A percentile compares a stretch with the other conserved stretches of the same genome.
These are phyloP conservation scores for Marcusenius ussheri DNA, from an alignment of 2,113 vertebrate genomes.

Conservation along the genomic window DNA sequence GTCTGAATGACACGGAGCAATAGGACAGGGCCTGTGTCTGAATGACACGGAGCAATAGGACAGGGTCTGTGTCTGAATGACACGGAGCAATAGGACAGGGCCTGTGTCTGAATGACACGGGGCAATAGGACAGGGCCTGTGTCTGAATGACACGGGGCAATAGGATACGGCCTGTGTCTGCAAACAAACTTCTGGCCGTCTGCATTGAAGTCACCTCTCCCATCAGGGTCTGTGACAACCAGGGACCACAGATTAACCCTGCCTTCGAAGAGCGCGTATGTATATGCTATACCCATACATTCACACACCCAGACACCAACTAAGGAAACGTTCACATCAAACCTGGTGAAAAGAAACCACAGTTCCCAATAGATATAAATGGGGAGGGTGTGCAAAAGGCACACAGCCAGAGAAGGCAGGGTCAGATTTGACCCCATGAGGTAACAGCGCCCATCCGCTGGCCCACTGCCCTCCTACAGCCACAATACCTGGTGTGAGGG, in stretches of 20 bases:
- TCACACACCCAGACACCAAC: neutral
- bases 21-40: no score
- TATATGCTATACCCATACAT: neutral
- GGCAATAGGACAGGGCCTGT: no score
- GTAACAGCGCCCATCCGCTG: neutral
- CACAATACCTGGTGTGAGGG: slow-evolving; percentile 83
- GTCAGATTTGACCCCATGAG: neutral
- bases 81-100: no score
- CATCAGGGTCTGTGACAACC: neutral
- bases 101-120: no score
- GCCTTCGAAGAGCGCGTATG: neutral
- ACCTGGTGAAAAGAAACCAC: neutral
- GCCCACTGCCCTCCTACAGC: neutral
- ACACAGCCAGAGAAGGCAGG: neutral
- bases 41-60: neutral
- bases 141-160: neutral
- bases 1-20: no score
- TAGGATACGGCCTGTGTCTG: no score
- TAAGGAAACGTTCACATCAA: neutral
- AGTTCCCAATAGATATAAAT: slow-evolving; percentile 15
- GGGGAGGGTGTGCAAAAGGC: neutral
- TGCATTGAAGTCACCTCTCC: neutral
- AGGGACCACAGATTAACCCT: neutral
- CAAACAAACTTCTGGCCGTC: neutral
- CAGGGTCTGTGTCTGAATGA: no score